Percentiles rank a stretch among this genome's conserved stretches.
These are phyloP conservation scores for Cantharis rustica DNA, from an alignment of 2,888 invertebrate species.

Conservation along the genomic window DNA sequence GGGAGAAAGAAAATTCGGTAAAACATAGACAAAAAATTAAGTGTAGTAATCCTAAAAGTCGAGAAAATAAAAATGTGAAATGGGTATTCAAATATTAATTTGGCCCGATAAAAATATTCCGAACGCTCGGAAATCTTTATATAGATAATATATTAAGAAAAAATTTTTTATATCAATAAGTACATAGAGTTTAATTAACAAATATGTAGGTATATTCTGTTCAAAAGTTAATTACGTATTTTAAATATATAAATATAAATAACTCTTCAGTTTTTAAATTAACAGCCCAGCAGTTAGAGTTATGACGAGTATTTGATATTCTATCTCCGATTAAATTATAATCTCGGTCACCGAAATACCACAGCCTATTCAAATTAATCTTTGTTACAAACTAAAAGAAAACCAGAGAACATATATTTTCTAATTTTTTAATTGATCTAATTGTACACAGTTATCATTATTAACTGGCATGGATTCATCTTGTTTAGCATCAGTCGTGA, in stretches of 20 bases:
- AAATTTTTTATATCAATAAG: background rate
- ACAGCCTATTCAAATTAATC: too few relatives aligned
- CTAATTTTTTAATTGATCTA: constrained; percentile 9
- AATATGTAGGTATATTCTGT: too few relatives aligned
- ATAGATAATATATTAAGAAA: background rate
- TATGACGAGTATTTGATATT: too few relatives aligned
- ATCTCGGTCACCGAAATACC: too few relatives aligned
- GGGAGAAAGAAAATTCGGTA: constrained; percentile 19
- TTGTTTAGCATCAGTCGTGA: background rate
- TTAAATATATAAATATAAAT: too few relatives aligned
- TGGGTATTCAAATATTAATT: background rate
- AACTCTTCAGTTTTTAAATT: too few relatives aligned
- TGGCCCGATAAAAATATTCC: too few relatives aligned
- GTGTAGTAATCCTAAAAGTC: constrained; percentile 6
- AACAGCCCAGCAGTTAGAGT: too few relatives aligned
- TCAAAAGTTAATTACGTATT: background rate
- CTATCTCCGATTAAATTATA: too few relatives aligned
- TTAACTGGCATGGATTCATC: background rate
- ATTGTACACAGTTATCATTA: constrained; percentile 13
- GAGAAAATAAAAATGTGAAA: background rate
- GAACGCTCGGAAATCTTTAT: too few relatives aligned
- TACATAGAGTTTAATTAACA: too few relatives aligned
- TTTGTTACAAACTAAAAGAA: background rate
- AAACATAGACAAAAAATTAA: constrained; percentile 23
- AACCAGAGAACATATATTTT: background rate